Base-by-base conservation (phyloP, 2,888 invertebrate species). In the Hermaeophaga mercurialis region DNA sequence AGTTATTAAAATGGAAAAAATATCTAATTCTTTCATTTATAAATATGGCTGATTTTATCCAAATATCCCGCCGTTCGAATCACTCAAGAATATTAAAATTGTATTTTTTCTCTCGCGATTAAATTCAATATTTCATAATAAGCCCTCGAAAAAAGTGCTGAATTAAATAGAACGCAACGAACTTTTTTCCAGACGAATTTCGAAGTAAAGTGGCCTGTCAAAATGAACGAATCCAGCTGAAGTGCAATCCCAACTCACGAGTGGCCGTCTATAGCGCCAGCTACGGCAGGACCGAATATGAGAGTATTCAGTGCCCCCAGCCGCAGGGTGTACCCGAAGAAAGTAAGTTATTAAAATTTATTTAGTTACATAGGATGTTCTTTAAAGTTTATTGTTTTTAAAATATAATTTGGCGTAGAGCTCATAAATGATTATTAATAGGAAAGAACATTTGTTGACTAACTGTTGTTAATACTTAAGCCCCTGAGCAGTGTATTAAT, bases 191-290 rank as follows among this genome's bases (percentile, higher is more conserved):
- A 96, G 96, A 92, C 79, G 94, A 94, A 77, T 96, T 96, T 80
- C 86, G 92, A 62, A 94, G 93, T 78, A 91, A 93, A 83, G 89
- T 94, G 72, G 93, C 93, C 63, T 97, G 96, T 79, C 91, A 95
- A 77, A 92, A 93, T 75, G 91, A 94, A 72, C 86, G 89, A 69
- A 85, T 96, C 72, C 89, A 90, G 74, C 83, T 97, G 73, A 85
- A 88, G 74, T 96, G 96, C 80, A 88, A 90, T 79, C 89, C 90
- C 44, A 89, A 91, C 76, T 88, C 89, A 8, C 84, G 95, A 71
- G 89, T 97, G 48, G 95, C 94, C 50, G 88, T 97, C 73, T 95
- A 92, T 80, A 94, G 94, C 36, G 95, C 96, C 28, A 89, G 90
- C 78, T 96, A 91, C 75, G 96, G 96, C 4, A 84, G 94, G 64